These are phyloP conservation scores for Lasiurus borealis DNA, from an alignment of 2,113 vertebrate genomes.

Conservation along the genomic window DNA sequence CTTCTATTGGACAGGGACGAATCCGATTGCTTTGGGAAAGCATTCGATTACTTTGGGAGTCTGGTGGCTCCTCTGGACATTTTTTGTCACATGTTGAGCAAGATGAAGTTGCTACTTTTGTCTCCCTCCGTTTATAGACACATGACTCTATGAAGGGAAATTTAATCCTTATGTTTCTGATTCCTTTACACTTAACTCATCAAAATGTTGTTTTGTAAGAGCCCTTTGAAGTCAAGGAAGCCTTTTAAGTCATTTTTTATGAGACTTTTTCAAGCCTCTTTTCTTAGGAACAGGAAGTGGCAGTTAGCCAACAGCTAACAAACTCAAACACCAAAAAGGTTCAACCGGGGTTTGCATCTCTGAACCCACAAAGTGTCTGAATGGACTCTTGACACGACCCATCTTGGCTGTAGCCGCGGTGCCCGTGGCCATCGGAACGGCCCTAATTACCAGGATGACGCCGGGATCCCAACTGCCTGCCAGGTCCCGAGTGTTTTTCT, in stretches of 20 bases:
- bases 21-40: conserved; percentile 38
- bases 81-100: conserved; percentile 60
- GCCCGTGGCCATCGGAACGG: conserved; percentile 61
- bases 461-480: conserved; percentile 48
- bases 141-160: conserved; percentile 83
- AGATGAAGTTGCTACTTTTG: conserved; percentile 73
- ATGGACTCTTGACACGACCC: conserved; percentile 71
- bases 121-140: conserved; percentile 70
- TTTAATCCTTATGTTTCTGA: conserved; percentile 85
- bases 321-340: conserved; percentile 82
- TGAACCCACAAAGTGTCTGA: conserved; percentile 74
- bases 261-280: conserved; percentile 82
- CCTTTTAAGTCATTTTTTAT: conserved; percentile 85
- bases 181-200: conserved; percentile 86
- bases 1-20: not conserved
- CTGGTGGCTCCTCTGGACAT: conserved; percentile 27
- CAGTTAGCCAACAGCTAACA: conserved; percentile 82
- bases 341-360: conserved; percentile 77
- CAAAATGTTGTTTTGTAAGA: conserved; percentile 85
- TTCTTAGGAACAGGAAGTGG: conserved; percentile 84
- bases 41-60: conserved; percentile 28
- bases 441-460: conserved; percentile 61
- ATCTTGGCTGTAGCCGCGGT: conserved; percentile 60
- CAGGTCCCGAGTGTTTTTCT: conserved; percentile 64
- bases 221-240: conserved; percentile 82